Base-by-base conservation (phyloP, 2,888 invertebrate genomes). In the Scaptodrosophila latifasciaeformis region DNA sequence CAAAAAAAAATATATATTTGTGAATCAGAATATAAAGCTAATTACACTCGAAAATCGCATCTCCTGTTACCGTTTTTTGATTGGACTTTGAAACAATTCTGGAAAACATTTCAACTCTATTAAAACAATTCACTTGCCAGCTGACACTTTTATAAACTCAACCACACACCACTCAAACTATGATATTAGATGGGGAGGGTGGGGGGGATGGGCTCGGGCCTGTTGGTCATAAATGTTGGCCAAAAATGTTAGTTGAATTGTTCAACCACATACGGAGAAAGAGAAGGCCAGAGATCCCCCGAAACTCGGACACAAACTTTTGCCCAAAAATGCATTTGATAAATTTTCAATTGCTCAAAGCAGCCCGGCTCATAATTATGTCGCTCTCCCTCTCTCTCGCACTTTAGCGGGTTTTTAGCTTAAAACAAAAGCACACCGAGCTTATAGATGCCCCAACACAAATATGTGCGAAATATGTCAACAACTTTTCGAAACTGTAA, bases 241-340 rank as follows among this genome's bases (percentile, higher is more conserved):
- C 70, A 49, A 64, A 74, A 77, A 62, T 70, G 47, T 58, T 56
- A 64, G 57, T 69, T 66, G 59, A 64, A 63, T 39, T 49, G 46
- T 13, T 17, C 15, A 18, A 37, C 37, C 37, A 15, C 37, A 37
- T 10, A 37, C 12, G 37, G 31, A 56, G 15, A 34, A 31, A 31
- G 10, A 9, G 4, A 31, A 1, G 1, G 4, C 10, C 10, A 31
- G 12, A 34, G 15, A n/a, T n/a, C 52, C 53, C 70, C 55, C 59
- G 70, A 66, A 67, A 64, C 67, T 55, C 53, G 62, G 19, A 54
- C 10, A 17, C 62, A 75, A 78, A 78, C 68, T 78, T 78, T 72
- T 63, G n/a, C n/a, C n/a, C 40, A 59, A 45, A 66, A 79, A 76
- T 79, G 71, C 72, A 76, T 72, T 72, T 72, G 56, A 68, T 71